Base-by-base conservation (phyloP, 2,888 invertebrate genomes). In the Meteorus colon region DNA sequence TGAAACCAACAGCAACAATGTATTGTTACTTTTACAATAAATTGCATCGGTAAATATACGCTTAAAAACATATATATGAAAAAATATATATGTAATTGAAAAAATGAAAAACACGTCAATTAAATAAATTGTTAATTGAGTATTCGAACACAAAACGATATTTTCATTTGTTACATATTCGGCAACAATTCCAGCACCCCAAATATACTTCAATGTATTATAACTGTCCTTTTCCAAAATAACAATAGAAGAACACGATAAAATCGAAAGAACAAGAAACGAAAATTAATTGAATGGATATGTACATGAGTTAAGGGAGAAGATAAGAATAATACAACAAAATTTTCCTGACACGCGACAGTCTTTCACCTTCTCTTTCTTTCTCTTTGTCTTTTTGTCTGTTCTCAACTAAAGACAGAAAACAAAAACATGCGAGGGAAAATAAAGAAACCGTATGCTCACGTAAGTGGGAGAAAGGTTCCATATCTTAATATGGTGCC, bases 11-110 rank as follows among this genome's bases (percentile, higher is more conserved):
- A 75, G 71, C 65, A 74, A 59, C 72, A 75, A 82, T 34, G 45
- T 84, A 87, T 86, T 88, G 87, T 87, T 87, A 88, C 85, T 87
- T 86, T 87, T 87, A 86, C 84, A 79, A 55, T 71, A 82, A 83
- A 86, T 83, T 19, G 19, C 81, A 84, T 87, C 86, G 85, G 87
- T 87, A 87, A 86, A 73, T 45, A 55, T 63, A 74, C 82, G 83
- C 81, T 81, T 81, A 83, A 79, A 81, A 83, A 55, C 8, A 19
- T 55, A 48, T 48, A 55, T 19, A 79, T 81, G 83, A 85, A 86
- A 85, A 86, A 85, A 76, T 79, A 84, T 66, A 31, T 65, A 48
- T 48, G 65, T 37, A 41, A 41, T 66, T 12, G 37, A 41, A 41
- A 37, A 66, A 10, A 24, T 45, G 12, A 48, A 48, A 48, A 48